phyloP scores from a whole-genome alignment of 2,888 invertebrate species.

The Psylliodes chrysocephalus region DNA sequence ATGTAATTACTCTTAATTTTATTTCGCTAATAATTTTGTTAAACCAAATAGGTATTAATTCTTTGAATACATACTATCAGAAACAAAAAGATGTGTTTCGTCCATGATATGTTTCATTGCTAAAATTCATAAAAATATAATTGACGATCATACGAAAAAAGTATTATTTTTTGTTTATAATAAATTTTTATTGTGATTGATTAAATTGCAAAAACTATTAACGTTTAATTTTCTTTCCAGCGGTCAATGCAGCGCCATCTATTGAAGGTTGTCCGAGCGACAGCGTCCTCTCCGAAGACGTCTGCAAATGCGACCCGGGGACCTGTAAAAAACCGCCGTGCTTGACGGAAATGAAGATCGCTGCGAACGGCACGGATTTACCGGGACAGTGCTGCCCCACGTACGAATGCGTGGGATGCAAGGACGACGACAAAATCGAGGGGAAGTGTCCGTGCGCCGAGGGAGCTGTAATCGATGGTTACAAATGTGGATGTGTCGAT shows the following conservation, averaged over 20 bases:
- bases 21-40: no score
- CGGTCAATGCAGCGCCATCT: constrained; percentile 51
- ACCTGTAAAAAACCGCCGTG: constrained; percentile 55
- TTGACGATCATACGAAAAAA: no score
- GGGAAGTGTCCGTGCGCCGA: constrained; percentile 57
- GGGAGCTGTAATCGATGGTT: constrained; percentile 52
- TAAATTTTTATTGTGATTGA: no score
- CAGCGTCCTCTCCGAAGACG: constrained; percentile 50
- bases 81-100: no score
- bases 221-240: constrained; percentile 42
- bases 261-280: constrained; percentile 55
- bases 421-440: constrained; percentile 50
- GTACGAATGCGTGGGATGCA: constrained; percentile 57
- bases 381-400: constrained; percentile 57
- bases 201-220: no score
- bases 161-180: no score
- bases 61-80: no score
- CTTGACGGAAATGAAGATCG: constrained; percentile 43
- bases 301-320: constrained; percentile 55
- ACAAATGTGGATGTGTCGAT: constrained; percentile 55
- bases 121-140: no score
- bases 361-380: constrained; percentile 48
- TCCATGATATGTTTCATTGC: no score
- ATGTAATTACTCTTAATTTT: no score
- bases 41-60: no score